Conservation (phyloP, 2,113 vertebrate species). For the Desmodus rotundus region DNA sequence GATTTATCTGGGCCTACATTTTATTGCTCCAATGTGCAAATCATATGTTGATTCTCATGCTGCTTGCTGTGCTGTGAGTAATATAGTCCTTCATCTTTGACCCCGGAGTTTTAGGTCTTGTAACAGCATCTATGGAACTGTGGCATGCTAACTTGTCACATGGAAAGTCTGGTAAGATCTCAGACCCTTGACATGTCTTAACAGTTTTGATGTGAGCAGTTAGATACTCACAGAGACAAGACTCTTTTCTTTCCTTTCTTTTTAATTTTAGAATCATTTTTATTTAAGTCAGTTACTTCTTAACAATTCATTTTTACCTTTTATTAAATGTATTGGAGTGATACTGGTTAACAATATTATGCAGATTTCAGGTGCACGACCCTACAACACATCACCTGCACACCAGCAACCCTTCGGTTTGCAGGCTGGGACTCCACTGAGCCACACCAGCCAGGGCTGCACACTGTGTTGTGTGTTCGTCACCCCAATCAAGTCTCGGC, state of each 20-base stretch:
- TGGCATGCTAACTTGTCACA: neutral
- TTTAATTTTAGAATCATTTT: too few relatives aligned
- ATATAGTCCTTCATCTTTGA: neutral
- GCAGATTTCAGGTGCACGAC: too few relatives aligned
- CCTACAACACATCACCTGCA: too few relatives aligned
- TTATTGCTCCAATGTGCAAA: neutral
- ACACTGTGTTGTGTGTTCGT: too few relatives aligned
- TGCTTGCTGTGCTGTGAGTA: neutral
- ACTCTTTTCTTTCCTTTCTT: neutral
- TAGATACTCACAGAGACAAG: neutral
- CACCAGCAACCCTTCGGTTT: too few relatives aligned
- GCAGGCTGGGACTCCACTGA: too few relatives aligned
- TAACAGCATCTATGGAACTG: neutral
- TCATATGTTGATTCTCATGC: neutral
- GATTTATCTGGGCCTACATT: neutral
- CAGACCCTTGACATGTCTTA: neutral
- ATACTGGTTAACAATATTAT: too few relatives aligned
- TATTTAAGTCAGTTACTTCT: too few relatives aligned
- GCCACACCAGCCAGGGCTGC: too few relatives aligned
- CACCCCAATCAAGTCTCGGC: too few relatives aligned
- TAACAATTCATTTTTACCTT: too few relatives aligned
- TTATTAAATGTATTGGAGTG: too few relatives aligned
- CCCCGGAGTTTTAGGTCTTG: fast-evolving
- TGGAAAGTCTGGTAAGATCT: neutral
- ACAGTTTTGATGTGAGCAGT: neutral